Conservation (phyloP, 2,797 vertebrate genomes). For the Bovichtus variegatus region DNA sequence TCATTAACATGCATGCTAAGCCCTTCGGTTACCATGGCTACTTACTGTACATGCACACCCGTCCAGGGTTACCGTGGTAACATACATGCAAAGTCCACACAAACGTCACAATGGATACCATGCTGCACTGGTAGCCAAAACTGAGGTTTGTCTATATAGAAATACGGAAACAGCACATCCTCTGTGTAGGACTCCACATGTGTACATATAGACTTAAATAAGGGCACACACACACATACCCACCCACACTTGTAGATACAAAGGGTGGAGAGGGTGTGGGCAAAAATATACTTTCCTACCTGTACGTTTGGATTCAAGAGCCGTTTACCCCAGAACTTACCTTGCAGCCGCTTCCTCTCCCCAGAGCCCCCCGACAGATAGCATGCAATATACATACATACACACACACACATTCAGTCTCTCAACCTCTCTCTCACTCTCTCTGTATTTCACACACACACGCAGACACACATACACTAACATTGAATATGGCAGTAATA, state of each 20-base stretch:
- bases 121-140: constrained; percentile 76
- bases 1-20: constrained; percentile 99
- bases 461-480: constrained; percentile 49
- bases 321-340: constrained; percentile 86
- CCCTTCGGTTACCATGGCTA: constrained; percentile 93
- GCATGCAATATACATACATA: constrained; percentile 79
- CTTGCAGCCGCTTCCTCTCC: constrained; percentile 78
- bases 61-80: constrained; percentile 76
- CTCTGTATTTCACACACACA: constrained; percentile 40
- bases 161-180: constrained; percentile 21
- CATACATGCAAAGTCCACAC: constrained; percentile 78
- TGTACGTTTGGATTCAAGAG: constrained; percentile 82
- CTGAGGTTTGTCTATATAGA: constrained; percentile 47
- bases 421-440: constrained; percentile 28
- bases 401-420: constrained; percentile 14
- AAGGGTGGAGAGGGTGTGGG: constrained; percentile 40
- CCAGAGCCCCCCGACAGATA: constrained; percentile 81
- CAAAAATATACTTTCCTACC: constrained; percentile 82
- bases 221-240: constrained; percentile 31
- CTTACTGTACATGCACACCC: constrained; percentile 90
- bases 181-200: constrained; percentile 39
- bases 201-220: constrained; percentile 41
- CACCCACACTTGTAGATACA: constrained; percentile 55
- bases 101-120: constrained; percentile 76
- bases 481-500: constrained; percentile 73